Evolutionary conservation across 2,113 vertebrate species (phyloP), one percentile per base, ranked within the genome.

Genomic region (Furnarius figulus): DNA sequence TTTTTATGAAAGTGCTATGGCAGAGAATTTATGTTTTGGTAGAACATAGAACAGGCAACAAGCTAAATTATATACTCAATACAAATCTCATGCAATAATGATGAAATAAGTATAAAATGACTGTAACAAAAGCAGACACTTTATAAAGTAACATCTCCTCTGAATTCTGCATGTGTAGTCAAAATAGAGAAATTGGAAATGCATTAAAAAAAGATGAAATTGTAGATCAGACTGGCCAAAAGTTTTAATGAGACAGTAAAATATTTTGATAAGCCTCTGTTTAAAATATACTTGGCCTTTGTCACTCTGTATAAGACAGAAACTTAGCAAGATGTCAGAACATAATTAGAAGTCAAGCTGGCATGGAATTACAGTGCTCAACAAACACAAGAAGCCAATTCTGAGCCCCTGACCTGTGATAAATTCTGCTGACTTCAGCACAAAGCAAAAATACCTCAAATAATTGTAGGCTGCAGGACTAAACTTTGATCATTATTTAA

Each of bases 211-310:
- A 80, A 74, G 44, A 97, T 96, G 89, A 97, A 97, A 97, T 28
- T 87, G 40, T 92, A 95, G 93, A 75, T 76, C 81, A 91, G 85
- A 81, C 75, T 93, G 84, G 74, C 92, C 49, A 7, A 92, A 96
- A 95, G 61, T 91, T 97, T 97, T 97, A 97, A 95, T 92, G 84
- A 96, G 70, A 95, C 49, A 84, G 44, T 93, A 97, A 98, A 97
- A 97, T 95, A 96, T 94, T 96, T 96, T 70, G 39, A 33, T 96
- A 95, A 93, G 56, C 67, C 56, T 94, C 88, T 91, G 20, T 94
- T 62, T 96, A 93, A 96, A 91, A 91, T 92, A 89, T 80, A 72
- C 74, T 94, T 4, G 0, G 93, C 77, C 85, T 66, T 80, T 90
- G 42, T 68, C 58, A 84, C 52, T n/a, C 66, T 16, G 1, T 62